Base-by-base conservation (phyloP, 2,113 vertebrate species). In the Meriones unguiculatus region DNA sequence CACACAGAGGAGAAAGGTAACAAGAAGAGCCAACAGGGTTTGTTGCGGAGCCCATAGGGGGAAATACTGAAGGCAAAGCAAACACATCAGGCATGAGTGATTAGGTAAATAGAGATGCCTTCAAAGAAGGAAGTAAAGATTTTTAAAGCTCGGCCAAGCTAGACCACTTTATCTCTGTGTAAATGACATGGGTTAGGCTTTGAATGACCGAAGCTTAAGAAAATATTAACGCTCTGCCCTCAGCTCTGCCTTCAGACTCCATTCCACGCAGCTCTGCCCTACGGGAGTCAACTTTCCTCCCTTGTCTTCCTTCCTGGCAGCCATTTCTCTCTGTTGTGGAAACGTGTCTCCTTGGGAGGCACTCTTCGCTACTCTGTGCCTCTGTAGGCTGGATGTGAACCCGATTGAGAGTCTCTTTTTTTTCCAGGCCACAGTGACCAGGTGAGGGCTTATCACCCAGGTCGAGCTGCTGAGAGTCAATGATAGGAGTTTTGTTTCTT, bases 221-320 rank as follows among this genome's bases (percentile, higher is more conserved):
- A 69, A 97, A 96, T 91, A 95, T 94, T 96, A 90, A 85, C 54
- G 24, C 85, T 92, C 70, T 95, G 52, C 67, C 1, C 15, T 90
- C 30, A 81, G n/a, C 85, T 80, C 4, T 24, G 35, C 54, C 35
- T 78, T 92, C 70, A 81, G 90, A 22, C 69, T 62, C 22, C 30
- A 6, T 46, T 52, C 12, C 35, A 3, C 17, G 41, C 35, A 62
- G 81, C 30, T 80, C 32, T 64, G 78, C 64, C 54, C 1, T 81
- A 20, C 12, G 22, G 38, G 81, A 72, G 12, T 84, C 20, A 11
- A 0, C 30, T 92, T 86, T 69, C 52, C 32, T 50, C 20, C 50
- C 41, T 22, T 70, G 87, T 86, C n/a, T 86, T 81, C 50, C 65
- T 88, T 32, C 67, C 64, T 3, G 20, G 52, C 24, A 84, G 57